Percentiles rank a stretch among this genome's conserved stretches.
phyloP scores from a whole-genome alignment of 2,113 vertebrate genomes.

The Chiloscyllium plagiosum region DNA sequence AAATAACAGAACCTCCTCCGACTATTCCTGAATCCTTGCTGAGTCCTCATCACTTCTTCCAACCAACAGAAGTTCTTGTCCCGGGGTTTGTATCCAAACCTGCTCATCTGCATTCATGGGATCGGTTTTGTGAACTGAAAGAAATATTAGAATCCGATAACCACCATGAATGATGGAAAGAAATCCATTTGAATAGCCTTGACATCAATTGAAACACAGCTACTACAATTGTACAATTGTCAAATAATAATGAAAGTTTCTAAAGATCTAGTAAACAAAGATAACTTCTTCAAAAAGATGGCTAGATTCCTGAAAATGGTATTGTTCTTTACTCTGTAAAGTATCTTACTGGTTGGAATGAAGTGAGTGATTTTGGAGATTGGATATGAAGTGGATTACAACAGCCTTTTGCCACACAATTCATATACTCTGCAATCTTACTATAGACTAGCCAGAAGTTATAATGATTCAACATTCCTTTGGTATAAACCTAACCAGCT shows the following conservation, averaged over 20 bases:
- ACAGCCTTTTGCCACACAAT: background rate
- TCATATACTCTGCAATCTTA: background rate
- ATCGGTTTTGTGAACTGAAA: background rate
- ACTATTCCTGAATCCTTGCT: background rate
- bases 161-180: background rate
- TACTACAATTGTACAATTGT: background rate
- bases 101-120: background rate
- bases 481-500: background rate
- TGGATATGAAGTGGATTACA: background rate
- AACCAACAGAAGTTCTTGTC: background rate
- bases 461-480: background rate
- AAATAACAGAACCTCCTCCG: background rate
- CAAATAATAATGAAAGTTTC: background rate
- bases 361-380: background rate
- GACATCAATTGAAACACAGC: background rate
- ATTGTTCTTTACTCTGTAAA: background rate
- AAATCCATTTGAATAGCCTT: background rate
- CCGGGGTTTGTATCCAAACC: background rate
- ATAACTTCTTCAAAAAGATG: background rate
- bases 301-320: background rate
- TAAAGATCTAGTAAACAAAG: background rate
- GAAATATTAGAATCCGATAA: background rate
- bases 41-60: slow-evolving; percentile 29
- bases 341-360: background rate
- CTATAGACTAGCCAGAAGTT: background rate